Conservation (phyloP, 1,140 invertebrate genomes). For the Trialeurodes vaporariorum region DNA sequence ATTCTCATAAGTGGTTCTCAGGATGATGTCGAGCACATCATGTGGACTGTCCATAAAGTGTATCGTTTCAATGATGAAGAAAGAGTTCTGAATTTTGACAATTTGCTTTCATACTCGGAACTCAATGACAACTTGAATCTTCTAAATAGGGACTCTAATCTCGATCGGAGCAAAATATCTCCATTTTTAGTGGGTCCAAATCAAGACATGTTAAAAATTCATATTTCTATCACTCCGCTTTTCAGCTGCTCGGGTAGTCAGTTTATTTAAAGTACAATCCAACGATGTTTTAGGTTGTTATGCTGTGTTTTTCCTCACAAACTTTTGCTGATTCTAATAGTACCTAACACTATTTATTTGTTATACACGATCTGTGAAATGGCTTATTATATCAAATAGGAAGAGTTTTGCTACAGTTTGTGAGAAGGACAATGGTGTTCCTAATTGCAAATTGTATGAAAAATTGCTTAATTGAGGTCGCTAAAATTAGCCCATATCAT, state of each 20-base stretch:
- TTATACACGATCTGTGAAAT: too few relatives aligned
- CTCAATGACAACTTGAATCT: not conserved
- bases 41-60: not conserved
- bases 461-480: too few relatives aligned
- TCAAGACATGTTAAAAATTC: not conserved
- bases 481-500: too few relatives aligned
- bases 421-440: too few relatives aligned
- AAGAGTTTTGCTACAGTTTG: too few relatives aligned
- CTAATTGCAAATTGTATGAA: too few relatives aligned
- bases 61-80: not conserved
- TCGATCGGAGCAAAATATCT: not conserved
- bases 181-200: not conserved
- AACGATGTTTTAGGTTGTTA: too few relatives aligned
- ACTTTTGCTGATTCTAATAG: too few relatives aligned
- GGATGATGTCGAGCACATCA: not conserved
- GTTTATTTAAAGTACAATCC: too few relatives aligned
- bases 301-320: too few relatives aligned
- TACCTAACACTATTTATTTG: too few relatives aligned
- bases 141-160: not conserved
- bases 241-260: not conserved
- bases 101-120: not conserved
- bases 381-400: too few relatives aligned
- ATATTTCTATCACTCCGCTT: not conserved
- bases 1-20: not conserved
- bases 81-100: not conserved